These are phyloP conservation scores for Synanthedon vespiformis DNA, from an alignment of 2,888 invertebrate genomes.

Conservation along the genomic window DNA sequence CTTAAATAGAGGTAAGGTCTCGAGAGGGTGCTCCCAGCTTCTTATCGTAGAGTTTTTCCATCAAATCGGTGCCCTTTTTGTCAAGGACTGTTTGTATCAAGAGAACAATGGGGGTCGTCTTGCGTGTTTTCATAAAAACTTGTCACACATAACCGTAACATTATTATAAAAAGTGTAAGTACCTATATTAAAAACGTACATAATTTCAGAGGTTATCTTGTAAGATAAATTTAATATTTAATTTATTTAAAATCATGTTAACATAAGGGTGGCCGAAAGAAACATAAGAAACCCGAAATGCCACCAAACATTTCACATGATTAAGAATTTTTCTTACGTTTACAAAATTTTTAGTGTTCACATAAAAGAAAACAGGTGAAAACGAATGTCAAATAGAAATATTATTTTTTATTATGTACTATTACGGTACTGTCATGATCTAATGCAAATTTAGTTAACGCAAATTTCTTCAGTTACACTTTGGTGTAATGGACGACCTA, in stretches of 20 bases:
- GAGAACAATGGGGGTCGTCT: conserved; percentile 32
- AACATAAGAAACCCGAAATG: too few relatives aligned
- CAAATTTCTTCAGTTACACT: neutral
- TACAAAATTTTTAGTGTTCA: too few relatives aligned
- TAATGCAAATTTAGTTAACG: neutral
- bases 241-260: too few relatives aligned
- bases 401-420: too few relatives aligned
- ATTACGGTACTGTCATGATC: too few relatives aligned
- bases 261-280: too few relatives aligned
- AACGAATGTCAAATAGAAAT: too few relatives aligned
- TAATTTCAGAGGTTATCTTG: too few relatives aligned
- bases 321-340: too few relatives aligned
- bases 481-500: neutral
- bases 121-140: conserved; percentile 5
- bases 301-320: too few relatives aligned
- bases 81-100: conserved; percentile 28
- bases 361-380: too few relatives aligned
- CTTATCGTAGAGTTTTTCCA: conserved; percentile 55
- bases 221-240: too few relatives aligned
- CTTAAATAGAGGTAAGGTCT: conserved; percentile 15
- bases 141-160: conserved; percentile 13
- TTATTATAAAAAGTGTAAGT: neutral
- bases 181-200: neutral
- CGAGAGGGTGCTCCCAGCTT: conserved; percentile 38
- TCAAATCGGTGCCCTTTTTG: conserved; percentile 53